Conservation (phyloP, 2,888 invertebrate species). For the Oscheius sp. region DNA sequence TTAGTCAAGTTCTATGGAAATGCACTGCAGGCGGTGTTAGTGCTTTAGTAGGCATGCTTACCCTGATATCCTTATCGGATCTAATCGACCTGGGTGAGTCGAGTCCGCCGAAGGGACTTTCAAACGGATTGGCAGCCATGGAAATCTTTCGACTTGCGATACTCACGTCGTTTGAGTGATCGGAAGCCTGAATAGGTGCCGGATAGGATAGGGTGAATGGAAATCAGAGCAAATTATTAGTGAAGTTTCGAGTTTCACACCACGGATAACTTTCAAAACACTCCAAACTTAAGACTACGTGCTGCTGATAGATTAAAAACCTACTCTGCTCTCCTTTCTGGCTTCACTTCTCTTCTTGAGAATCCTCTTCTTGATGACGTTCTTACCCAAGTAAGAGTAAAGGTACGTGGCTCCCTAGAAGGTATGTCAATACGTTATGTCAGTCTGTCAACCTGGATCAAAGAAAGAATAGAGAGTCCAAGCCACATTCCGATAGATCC, state of each 20-base stretch:
- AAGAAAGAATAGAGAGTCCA: constrained; percentile 71
- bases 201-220: constrained; percentile 27
- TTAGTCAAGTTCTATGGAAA: no score
- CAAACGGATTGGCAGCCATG: constrained; percentile 40
- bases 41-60: constrained; percentile 20
- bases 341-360: constrained; percentile 36
- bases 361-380: constrained; percentile 62
- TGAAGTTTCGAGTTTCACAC: neutral
- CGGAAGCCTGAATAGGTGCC: constrained; percentile 11
- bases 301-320: neutral
- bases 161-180: constrained; percentile 12
- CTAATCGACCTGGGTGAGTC: constrained; percentile 13
- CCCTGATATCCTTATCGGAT: constrained; percentile 27
- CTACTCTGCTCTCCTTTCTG: constrained; percentile 8
- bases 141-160: constrained; percentile 38
- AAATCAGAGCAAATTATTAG: constrained; percentile 13
- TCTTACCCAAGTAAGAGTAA: constrained; percentile 62
- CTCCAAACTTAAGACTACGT: constrained; percentile 3
- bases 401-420: constrained; percentile 67
- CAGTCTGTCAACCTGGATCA: constrained; percentile 63
- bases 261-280: neutral
- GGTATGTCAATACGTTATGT: neutral
- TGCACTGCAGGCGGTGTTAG: neutral
- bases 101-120: constrained; percentile 32
- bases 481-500: constrained; percentile 73